Evolutionary conservation across 2,113 vertebrate species (phyloP).

Genomic region (Maccullochella peelii): DNA sequence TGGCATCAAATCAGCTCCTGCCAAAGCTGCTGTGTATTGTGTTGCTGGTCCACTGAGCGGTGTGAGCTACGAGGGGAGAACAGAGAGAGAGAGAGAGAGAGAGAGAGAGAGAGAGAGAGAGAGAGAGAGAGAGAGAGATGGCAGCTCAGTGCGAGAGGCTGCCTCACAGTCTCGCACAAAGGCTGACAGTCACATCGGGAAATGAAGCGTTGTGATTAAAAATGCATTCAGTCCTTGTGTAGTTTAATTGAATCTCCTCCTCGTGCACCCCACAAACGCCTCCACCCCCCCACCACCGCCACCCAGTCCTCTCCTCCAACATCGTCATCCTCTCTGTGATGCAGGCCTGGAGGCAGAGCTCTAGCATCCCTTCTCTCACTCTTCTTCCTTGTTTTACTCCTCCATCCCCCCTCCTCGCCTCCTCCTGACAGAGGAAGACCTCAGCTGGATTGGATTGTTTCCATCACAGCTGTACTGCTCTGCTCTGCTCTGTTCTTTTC

Average conservation of each 20-base stretch:
- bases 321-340: conserved; percentile 26
- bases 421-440: conserved; percentile 44
- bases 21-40: conserved; percentile 59
- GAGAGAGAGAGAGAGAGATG: conserved; percentile 23
- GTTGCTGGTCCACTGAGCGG: conserved; percentile 39
- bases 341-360: conserved; percentile 48
- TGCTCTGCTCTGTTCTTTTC: conserved; percentile 43
- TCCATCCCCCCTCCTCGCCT: conserved; percentile 47
- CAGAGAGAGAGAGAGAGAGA: conserved; percentile 9
- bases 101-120: conserved; percentile 28
- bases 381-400: conserved; percentile 4
- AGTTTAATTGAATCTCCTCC: conserved; percentile 81
- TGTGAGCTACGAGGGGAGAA: conserved; percentile 31
- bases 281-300: not conserved
- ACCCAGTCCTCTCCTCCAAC: conserved; percentile 8
- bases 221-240: conserved; percentile 76
- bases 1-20: conserved; percentile 45
- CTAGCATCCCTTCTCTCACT: conserved; percentile 23
- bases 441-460: conserved; percentile 63
- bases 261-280: conserved; percentile 20
- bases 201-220: conserved; percentile 76
- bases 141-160: conserved; percentile 47
- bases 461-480: conserved; percentile 60
- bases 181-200: conserved; percentile 70
- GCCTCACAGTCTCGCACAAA: conserved; percentile 61